A percentile compares a stretch with the other conserved stretches of the same genome.
phyloP scores from a whole-genome alignment of 2,113 vertebrate genomes.

The Ptilonorhynchus violaceus region DNA sequence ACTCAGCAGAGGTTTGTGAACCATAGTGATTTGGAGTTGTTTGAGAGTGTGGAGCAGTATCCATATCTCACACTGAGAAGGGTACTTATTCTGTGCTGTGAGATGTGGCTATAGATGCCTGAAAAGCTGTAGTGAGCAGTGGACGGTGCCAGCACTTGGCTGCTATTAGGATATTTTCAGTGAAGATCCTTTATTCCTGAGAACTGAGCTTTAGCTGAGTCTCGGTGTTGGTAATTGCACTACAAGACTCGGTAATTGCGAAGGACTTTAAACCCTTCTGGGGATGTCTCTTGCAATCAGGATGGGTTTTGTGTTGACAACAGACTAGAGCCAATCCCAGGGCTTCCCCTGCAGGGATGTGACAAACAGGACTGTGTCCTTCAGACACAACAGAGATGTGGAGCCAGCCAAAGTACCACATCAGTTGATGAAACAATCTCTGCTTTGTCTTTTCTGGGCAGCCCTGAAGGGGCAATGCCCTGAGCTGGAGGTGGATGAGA shows the following conservation, averaged over 20 bases:
- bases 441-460: not conserved
- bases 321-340: not conserved
- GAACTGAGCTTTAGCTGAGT: not conserved
- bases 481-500: not conserved
- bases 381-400: accelerated
- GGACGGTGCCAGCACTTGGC: not conserved
- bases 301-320: not conserved
- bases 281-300: not conserved
- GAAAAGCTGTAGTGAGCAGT: not conserved
- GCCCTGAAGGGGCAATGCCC: not conserved
- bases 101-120: not conserved
- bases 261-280: not conserved
- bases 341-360: not conserved
- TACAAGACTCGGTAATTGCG: not conserved
- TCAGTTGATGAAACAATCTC: not conserved
- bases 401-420: not conserved
- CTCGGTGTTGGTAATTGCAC: not conserved
- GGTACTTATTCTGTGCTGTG: not conserved
- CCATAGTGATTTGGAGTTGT: not conserved
- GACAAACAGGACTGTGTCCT: not conserved
- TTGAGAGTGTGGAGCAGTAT: not conserved
- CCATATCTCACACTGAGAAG: not conserved
- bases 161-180: not conserved
- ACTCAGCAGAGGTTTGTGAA: not conserved
- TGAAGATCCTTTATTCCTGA: not conserved